These are phyloP conservation scores for Latrodectus hesperus DNA, from an alignment of 2,888 invertebrate genomes.

Conservation along the genomic window DNA sequence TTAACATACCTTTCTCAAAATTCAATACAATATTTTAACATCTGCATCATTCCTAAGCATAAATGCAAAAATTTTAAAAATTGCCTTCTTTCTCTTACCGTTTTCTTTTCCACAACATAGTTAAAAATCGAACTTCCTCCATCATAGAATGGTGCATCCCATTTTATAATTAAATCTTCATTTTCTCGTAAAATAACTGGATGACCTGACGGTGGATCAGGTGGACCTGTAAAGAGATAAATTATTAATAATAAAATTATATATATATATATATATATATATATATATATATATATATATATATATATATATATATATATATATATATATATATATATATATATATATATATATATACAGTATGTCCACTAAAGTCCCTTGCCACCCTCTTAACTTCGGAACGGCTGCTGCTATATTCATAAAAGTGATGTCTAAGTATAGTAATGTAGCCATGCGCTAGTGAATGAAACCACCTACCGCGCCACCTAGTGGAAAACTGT, in stretches of 20 bases:
- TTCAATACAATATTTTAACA: neutral
- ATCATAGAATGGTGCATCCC: slow-evolving; percentile 87
- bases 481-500: too few relatives aligned
- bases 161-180: slow-evolving; percentile 84
- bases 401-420: too few relatives aligned
- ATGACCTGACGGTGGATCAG: slow-evolving; percentile 83
- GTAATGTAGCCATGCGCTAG: too few relatives aligned
- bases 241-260: neutral
- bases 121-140: slow-evolving; percentile 87
- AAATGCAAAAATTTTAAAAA: neutral
- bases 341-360: too few relatives aligned
- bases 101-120: slow-evolving; percentile 87
- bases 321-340: too few relatives aligned
- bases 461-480: too few relatives aligned
- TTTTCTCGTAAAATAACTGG: slow-evolving; percentile 85
- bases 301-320: too few relatives aligned
- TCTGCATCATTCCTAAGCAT: neutral
- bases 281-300: too few relatives aligned
- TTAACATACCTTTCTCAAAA: neutral
- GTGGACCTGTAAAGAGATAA: slow-evolving; percentile 81
- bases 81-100: slow-evolving; percentile 76
- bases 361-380: too few relatives aligned
- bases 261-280: too few relatives aligned
- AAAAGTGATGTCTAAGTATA: too few relatives aligned
- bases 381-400: too few relatives aligned